A percentile compares a stretch with the other conserved stretches of the same genome.
Conservation (phyloP, 2,797 vertebrate genomes). For the Lophius americanus region DNA sequence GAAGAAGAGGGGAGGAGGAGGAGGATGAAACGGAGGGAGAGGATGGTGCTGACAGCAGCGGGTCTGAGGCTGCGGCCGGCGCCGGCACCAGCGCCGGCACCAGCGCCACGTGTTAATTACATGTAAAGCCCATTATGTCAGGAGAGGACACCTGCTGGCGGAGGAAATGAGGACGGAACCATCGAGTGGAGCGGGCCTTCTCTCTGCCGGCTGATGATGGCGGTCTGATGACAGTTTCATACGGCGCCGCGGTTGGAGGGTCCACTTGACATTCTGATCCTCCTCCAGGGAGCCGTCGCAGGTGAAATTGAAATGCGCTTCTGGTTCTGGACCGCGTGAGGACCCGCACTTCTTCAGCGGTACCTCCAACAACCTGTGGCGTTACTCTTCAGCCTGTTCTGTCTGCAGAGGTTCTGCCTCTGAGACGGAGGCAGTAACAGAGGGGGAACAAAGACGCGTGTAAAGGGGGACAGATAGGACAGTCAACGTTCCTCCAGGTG, state of each 20-base stretch:
- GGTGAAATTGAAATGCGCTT: conserved; percentile 76
- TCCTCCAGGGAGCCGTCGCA: conserved; percentile 78
- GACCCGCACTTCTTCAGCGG: too few species aligned
- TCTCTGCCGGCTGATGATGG: conserved; percentile 81
- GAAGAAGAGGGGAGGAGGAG: conserved; percentile 40
- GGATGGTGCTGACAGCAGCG: conserved; percentile 62
- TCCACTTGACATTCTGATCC: conserved; percentile 86
- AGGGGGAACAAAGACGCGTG: too few species aligned
- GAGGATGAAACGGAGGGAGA: conserved; percentile 43
- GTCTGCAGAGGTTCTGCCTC: too few species aligned
- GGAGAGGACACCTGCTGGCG: conserved; percentile 94
- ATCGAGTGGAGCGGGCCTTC: conserved; percentile 81
- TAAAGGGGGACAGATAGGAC: too few species aligned
- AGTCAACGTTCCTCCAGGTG: too few species aligned
- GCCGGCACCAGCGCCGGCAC: conserved; percentile 75
- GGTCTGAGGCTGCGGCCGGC: conserved; percentile 50
- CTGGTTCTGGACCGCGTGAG: too few species aligned
- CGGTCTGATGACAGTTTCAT: conserved; percentile 84
- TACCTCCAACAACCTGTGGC: too few species aligned
- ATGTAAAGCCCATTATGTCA: conserved; percentile 92
- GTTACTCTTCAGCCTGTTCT: too few species aligned
- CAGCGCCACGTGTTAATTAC: conserved; percentile 94
- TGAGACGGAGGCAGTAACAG: too few species aligned
- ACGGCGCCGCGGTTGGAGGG: conserved; percentile 73
- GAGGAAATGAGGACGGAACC: conserved; percentile 89